Evolutionary conservation across 1,140 invertebrate species (phyloP).

Genomic region (Camponotus floridanus): DNA sequence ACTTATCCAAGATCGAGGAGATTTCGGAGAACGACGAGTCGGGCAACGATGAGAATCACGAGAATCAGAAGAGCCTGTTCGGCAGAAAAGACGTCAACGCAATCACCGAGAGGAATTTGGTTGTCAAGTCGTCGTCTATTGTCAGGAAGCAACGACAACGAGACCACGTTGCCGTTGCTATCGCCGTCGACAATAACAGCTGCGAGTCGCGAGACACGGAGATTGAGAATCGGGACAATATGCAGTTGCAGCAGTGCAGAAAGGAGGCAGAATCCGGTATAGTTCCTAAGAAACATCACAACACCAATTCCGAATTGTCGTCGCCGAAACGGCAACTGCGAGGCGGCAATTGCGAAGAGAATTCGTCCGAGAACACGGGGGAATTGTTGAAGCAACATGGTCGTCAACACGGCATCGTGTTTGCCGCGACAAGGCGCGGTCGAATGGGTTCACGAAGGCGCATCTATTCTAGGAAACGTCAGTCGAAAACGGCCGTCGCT

Average conservation of each 20-base stretch:
- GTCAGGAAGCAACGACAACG: constrained; percentile 69
- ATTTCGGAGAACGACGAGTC: constrained; percentile 66
- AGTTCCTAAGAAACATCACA: constrained; percentile 75
- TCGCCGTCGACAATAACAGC: constrained; percentile 32
- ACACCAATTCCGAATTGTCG: constrained; percentile 63
- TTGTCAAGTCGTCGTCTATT: constrained; percentile 28
- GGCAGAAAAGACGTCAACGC: constrained; percentile 67
- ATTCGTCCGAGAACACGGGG: constrained; percentile 6
- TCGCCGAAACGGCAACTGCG: constrained; percentile 58
- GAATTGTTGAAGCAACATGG: constrained; percentile 46
- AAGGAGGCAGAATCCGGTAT: constrained; percentile 71
- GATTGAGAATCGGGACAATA: constrained; percentile 77
- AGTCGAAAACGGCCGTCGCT: constrained; percentile 56
- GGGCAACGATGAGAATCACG: constrained; percentile 73
- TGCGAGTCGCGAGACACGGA: constrained; percentile 72
- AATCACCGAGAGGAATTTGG: constrained; percentile 57
- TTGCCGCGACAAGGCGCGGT: constrained; percentile 65
- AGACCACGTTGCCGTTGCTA: constrained; percentile 39
- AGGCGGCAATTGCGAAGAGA: constrained; percentile 39
- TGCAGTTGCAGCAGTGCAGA: constrained; percentile 62
- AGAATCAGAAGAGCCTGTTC: constrained; percentile 65
- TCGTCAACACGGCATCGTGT: constrained; percentile 56
- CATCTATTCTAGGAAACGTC: constrained; percentile 72
- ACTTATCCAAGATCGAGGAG: constrained; percentile 48
- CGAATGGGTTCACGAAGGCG: constrained; percentile 66